Evolutionary conservation across 2,888 invertebrate species (phyloP).

Genomic region (Sarcophaga subvicina): DNA sequence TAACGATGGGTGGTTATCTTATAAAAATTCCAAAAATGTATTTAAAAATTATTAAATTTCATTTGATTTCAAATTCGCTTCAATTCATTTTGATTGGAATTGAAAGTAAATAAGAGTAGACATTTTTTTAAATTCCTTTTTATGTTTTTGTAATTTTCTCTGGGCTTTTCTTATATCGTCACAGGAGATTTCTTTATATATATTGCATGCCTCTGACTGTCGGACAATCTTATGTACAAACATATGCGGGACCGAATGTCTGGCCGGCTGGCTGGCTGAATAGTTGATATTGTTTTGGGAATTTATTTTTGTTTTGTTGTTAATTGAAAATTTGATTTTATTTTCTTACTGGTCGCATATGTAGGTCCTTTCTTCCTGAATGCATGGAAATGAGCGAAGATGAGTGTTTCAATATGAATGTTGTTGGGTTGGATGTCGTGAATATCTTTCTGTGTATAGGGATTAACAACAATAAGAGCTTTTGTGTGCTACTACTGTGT

Average conservation of each 20-base stretch:
- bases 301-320: slow-evolving; percentile 40
- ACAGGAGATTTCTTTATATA: neutral
- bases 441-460: no score
- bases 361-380: neutral
- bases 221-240: no score
- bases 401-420: neutral
- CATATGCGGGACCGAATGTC: neutral
- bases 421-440: no score
- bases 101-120: neutral
- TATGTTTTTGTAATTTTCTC: neutral
- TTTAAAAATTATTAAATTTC: no score
- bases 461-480: no score
- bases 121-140: neutral
- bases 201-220: neutral
- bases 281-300: slow-evolving; percentile 31
- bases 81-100: no score
- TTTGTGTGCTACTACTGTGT: neutral
- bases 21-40: no score
- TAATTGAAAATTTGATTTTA: slow-evolving; percentile 56
- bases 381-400: neutral
- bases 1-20: no score
- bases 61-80: no score
- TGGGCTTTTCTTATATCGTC: slow-evolving; percentile 4
- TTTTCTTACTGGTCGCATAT: slow-evolving; percentile 13
- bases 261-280: neutral